Evolutionary conservation across 2,113 vertebrate genomes (phyloP).

Genomic region (Alligator mississippiensis): DNA sequence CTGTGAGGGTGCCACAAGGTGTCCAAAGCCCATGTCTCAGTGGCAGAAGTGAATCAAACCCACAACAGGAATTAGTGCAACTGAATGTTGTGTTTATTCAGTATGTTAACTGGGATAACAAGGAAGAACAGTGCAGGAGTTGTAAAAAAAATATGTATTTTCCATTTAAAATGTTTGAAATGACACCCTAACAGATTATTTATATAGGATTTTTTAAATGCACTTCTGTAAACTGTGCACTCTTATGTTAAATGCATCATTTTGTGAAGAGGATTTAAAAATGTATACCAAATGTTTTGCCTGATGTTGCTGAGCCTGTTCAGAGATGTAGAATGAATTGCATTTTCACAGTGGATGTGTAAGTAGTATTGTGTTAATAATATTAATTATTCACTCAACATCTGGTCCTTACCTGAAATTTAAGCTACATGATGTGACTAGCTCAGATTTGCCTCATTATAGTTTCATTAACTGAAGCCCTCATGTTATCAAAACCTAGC

Average conservation of each 20-base stretch:
- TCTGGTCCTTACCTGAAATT: neutral
- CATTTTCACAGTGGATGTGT: neutral
- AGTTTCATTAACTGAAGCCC: neutral
- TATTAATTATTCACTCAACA: neutral
- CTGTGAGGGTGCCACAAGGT: neutral
- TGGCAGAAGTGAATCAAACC: neutral
- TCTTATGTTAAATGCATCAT: neutral
- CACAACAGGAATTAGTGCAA: neutral
- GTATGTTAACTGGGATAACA: neutral
- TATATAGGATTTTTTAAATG: neutral
- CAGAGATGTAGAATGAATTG: neutral
- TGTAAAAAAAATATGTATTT: neutral
- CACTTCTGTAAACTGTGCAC: neutral
- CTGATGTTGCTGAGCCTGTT: neutral
- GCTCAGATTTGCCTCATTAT: neutral
- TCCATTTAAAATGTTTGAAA: neutral
- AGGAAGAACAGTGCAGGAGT: neutral
- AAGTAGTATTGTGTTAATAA: neutral
- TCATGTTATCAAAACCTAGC: neutral
- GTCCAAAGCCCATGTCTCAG: neutral
- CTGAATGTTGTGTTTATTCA: neutral
- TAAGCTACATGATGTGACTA: neutral
- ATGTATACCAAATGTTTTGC: neutral
- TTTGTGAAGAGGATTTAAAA: neutral
- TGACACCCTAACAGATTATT: neutral